Percentiles rank a stretch among this genome's conserved stretches.
These are phyloP conservation scores for Digitonthophagus gazella DNA, from an alignment of 2,888 invertebrate genomes.

Conservation along the genomic window DNA sequence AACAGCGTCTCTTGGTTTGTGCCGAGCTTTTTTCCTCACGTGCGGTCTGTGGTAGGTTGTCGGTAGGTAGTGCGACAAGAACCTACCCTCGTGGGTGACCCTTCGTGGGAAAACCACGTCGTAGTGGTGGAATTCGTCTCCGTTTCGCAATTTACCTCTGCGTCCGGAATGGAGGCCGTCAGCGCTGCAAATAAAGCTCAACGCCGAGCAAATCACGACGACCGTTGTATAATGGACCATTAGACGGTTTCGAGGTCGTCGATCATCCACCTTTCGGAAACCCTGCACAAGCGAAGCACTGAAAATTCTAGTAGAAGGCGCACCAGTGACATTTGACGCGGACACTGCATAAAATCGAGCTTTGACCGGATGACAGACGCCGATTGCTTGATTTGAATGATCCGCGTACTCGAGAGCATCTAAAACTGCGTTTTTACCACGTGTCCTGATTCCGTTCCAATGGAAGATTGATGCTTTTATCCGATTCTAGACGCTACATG, in stretches of 20 bases:
- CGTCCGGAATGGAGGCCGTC: slow-evolving; percentile 28
- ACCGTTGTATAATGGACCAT: slow-evolving; percentile 36
- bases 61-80: slow-evolving; percentile 45
- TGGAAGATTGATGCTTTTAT: not conserved
- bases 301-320: slow-evolving; percentile 3
- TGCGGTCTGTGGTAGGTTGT: slow-evolving; percentile 41
- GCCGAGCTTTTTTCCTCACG: slow-evolving; percentile 10
- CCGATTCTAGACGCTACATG: no score
- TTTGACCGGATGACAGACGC: slow-evolving; percentile 21
- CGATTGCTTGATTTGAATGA: slow-evolving; percentile 25
- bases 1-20: slow-evolving; percentile 37
- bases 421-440: not conserved
- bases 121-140: slow-evolving; percentile 36
- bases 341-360: slow-evolving; percentile 20
- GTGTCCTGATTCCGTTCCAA: not conserved
- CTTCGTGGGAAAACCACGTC: slow-evolving; percentile 47
- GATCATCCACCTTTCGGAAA: slow-evolving; percentile 25
- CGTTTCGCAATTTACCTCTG: slow-evolving; percentile 39
- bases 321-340: slow-evolving; percentile 27
- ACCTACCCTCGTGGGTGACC: slow-evolving; percentile 43
- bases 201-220: slow-evolving; percentile 37
- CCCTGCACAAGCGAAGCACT: slow-evolving; percentile 19
- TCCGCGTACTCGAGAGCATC: not conserved
- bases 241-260: slow-evolving; percentile 29
- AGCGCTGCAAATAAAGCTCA: slow-evolving; percentile 34